Base-by-base conservation (phyloP, 2,797 vertebrate genomes). In the Podarcis lilfordi region DNA sequence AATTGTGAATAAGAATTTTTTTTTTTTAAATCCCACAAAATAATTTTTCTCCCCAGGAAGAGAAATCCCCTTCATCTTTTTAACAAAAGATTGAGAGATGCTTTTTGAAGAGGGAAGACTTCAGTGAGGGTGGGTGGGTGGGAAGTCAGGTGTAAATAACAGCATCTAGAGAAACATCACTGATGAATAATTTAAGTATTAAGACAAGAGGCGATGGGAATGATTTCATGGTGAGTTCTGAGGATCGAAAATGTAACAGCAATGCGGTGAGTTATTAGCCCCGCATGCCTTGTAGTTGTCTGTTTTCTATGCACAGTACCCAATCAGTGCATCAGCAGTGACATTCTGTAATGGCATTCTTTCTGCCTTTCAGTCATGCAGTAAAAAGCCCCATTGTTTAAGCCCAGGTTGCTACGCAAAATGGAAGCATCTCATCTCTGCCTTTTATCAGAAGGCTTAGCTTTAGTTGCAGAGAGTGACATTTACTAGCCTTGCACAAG, bases 251-350 rank as follows among this genome's bases (percentile, higher is more conserved):
- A 23, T 45, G 82, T 9, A 80, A 35, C 5, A 25, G 29, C 40
- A 89, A 10, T 5, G n/a, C 11, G 69, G 8, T 85, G 89, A 40
- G 29, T 93, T 86, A 61, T 88, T 92, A 90, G 69, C 35, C 21
- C 86, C 0, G 0, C 88, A 71, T 90, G 72, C 17, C 11, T 83
- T 80, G 82, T 64, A 81, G 21, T 40, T 74, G 29, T 69, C 79
- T 89, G 7, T 66, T 40, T 91, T 78, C 84, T 40, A 84, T 92
- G 90, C 90, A 50, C 61, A 45, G 59, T 78, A 78, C 35, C 21
- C 82, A 89, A 82, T 89, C 80, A 89, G 15, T 91, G 85, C 7
- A 80, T 89, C 88, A 87, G 35, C n/a, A 74, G 23, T 80, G 88
- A 55, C 72, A 83, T 64, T 72, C 61, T 82, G 55, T 85, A 88